Evolutionary conservation across 1,140 invertebrate genomes (phyloP), one percentile per base, ranked within the genome.

Genomic region (Achatina immaculata): DNA sequence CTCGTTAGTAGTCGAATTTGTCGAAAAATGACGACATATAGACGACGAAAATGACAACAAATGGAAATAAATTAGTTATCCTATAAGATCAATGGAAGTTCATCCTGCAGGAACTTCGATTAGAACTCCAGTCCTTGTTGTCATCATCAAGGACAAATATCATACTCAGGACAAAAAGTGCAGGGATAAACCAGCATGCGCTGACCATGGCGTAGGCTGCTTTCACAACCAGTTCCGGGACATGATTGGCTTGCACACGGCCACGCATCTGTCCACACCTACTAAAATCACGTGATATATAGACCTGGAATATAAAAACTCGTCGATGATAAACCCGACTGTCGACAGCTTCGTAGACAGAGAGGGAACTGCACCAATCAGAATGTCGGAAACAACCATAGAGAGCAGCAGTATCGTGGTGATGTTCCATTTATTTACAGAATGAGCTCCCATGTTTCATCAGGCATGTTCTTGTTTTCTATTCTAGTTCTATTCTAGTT

Each of bases 191-290:
- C 58, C 58, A 62, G 28, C 58, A 31, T 2, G 28, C 58, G 1
- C 1, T 9, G 4, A 62, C 28, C 58, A 62, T 62, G n/a, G 21
- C 2, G 28, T 62, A 62, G 21, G 1, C 16, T 11, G 28, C 16
- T 1, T 28, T 62, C n/a, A 31, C 16, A 4, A 28, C 11, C 21
- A 62, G 28, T 28, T 62, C 16, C 58, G 58, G 58, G 28, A 62
- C 6, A 28, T 62, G 6, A 62, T 11, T 31, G 58, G 58, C 4
- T 21, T 42, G 31, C 68, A 69, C 1, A 69, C 40, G 6, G 68
- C 68, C 68, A 69, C 7, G 36, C 42, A 69, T 42, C 68, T 40
- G 38, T 69, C 68, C 24, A 69, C 40, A 42, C 36, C 36, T 38
- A 69, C 42, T 40, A 2, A 69, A 0, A 21, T n/a, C 36, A 69